phyloP scores from a whole-genome alignment of 1,140 invertebrate genomes.

The Oncopodura yosiiana region DNA sequence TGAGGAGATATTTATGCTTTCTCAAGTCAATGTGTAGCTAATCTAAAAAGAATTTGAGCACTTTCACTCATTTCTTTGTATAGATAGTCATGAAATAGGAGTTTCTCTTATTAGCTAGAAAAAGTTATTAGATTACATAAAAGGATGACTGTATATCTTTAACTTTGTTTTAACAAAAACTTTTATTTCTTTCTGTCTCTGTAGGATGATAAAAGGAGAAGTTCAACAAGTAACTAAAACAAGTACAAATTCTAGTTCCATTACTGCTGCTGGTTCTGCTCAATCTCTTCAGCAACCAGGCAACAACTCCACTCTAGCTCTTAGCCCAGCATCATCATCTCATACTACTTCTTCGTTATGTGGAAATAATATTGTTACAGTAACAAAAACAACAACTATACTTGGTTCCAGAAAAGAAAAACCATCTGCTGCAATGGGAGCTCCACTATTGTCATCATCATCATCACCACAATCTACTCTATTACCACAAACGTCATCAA shows the following conservation, averaged over 20 bases:
- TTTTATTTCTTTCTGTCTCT: not conserved
- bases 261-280: constrained; percentile 1
- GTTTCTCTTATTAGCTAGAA: too few relatives aligned
- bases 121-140: too few relatives aligned
- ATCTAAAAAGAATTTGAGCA: too few relatives aligned
- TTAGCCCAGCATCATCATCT: not conserved
- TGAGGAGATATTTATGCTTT: too few relatives aligned
- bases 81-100: too few relatives aligned
- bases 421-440: constrained; percentile 5
- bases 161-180: not conserved
- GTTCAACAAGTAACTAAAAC: constrained; percentile 32
- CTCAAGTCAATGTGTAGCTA: too few relatives aligned
- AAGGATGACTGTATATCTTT: too few relatives aligned
- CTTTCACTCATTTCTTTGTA: too few relatives aligned
- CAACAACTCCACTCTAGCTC: constrained; percentile 1
- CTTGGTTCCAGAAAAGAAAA: constrained; percentile 4
- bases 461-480: not conserved
- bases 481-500: too few relatives aligned
- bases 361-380: constrained; percentile 3
- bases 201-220: too few relatives aligned
- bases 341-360: not conserved
- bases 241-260: constrained; percentile 31
- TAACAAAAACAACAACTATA: constrained; percentile 12
- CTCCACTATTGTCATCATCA: not conserved
- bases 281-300: constrained; percentile 6